A percentile compares a stretch with the other conserved stretches of the same genome.
Evolutionary conservation across 2,113 vertebrate species (phyloP).

Genomic region (Boleophthalmus pectinirostris): DNA sequence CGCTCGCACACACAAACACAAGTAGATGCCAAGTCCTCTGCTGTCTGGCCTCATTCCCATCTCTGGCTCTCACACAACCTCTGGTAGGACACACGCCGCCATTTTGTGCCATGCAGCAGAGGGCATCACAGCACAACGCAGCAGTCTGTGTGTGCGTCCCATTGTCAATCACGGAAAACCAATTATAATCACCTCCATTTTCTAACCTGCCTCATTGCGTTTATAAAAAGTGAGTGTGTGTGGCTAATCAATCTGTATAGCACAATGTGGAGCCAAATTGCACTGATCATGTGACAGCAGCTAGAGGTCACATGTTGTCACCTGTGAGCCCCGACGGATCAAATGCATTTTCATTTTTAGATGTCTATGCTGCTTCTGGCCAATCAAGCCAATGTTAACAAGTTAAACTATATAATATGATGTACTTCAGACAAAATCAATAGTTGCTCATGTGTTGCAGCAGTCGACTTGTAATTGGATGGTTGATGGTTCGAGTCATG

Average conservation of each 20-base stretch:
- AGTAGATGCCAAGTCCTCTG: constrained; percentile 58
- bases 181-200: constrained; percentile 63
- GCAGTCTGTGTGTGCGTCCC: constrained; percentile 37
- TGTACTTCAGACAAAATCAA: neutral
- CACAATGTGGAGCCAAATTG: constrained; percentile 28
- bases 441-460: neutral
- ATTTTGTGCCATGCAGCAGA: constrained; percentile 69
- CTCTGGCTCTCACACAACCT: constrained; percentile 50
- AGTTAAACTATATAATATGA: neutral
- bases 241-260: constrained; percentile 10
- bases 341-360: constrained; percentile 3
- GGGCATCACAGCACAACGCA: constrained; percentile 42
- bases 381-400: neutral
- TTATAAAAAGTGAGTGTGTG: neutral
- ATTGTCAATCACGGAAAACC: constrained; percentile 68
- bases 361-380: neutral
- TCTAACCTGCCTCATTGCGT: constrained; percentile 46
- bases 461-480: neutral
- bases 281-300: neutral
- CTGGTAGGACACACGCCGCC: constrained; percentile 56
- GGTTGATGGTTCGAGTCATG: neutral
- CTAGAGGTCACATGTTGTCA: constrained; percentile 3
- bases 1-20: constrained; percentile 42
- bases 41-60: constrained; percentile 67
- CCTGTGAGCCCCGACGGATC: constrained; percentile 11